These are phyloP conservation scores for Percina caprodes DNA, from an alignment of 2,113 vertebrate genomes.

Conservation along the genomic window DNA sequence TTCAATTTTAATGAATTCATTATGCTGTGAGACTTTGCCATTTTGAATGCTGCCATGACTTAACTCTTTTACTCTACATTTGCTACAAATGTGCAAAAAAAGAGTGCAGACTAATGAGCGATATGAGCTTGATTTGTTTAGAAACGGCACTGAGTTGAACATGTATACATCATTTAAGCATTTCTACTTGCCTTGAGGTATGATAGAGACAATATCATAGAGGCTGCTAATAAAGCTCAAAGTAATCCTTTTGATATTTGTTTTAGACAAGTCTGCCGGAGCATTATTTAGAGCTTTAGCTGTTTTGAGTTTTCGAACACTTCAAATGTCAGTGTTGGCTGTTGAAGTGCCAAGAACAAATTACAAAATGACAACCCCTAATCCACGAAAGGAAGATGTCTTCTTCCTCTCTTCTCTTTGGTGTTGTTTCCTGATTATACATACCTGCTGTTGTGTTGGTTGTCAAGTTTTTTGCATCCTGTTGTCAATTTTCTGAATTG, in stretches of 20 bases:
- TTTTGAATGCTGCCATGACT: not conserved
- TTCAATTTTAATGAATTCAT: not conserved
- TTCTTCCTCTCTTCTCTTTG: slow-evolving; percentile 1
- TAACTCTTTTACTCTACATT: not conserved
- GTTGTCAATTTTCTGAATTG: slow-evolving; percentile 28
- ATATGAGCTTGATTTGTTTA: slow-evolving; percentile 29
- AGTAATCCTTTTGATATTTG: slow-evolving; percentile 40
- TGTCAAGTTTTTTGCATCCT: slow-evolving; percentile 20
- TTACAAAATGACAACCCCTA: slow-evolving; percentile 12
- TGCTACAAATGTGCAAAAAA: not conserved
- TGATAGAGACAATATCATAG: not conserved
- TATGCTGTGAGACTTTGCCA: not conserved
- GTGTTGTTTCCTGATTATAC: slow-evolving; percentile 7
- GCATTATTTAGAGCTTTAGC: slow-evolving; percentile 26
- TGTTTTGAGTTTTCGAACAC: slow-evolving; percentile 46
- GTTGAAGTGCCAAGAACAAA: slow-evolving; percentile 29
- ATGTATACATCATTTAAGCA: slow-evolving; percentile 22
- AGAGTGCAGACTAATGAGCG: not conserved
- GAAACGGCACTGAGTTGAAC: slow-evolving; percentile 28
- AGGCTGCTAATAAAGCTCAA: slow-evolving; percentile 21
- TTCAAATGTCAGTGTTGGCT: slow-evolving; percentile 38
- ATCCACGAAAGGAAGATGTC: slow-evolving; percentile 9
- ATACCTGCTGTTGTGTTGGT: slow-evolving; percentile 6
- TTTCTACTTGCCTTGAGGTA: slow-evolving; percentile 8
- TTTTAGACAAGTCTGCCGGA: not conserved